A percentile compares a stretch with the other conserved stretches of the same genome.
Conservation (phyloP, 2,888 invertebrate genomes). For the Pseudolycoriella hygida region DNA sequence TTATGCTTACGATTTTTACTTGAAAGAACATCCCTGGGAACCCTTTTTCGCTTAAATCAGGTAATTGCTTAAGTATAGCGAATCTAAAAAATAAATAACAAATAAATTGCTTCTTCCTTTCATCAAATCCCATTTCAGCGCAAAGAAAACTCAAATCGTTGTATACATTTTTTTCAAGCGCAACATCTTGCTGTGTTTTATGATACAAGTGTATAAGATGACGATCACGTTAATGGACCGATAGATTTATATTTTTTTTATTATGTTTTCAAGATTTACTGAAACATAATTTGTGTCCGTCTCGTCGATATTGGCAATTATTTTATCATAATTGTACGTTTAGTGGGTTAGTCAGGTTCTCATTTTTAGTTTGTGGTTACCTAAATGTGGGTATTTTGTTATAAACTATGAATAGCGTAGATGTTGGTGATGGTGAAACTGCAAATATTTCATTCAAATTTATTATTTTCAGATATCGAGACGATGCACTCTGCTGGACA, state of each 20-base stretch:
- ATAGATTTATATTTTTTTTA: no score
- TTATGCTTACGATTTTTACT: no score
- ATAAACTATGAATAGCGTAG: no score
- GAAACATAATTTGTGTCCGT: background rate
- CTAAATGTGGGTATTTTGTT: no score
- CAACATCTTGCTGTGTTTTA: no score
- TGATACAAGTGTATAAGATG: no score
- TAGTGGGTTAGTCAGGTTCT: background rate
- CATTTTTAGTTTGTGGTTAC: no score
- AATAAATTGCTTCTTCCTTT: slow-evolving; percentile 1
- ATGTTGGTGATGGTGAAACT: no score
- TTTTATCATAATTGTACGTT: background rate
- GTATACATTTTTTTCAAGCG: no score
- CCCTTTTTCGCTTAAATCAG: background rate
- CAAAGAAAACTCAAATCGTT: no score
- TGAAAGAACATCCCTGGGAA: background rate
- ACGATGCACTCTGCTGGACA: slow-evolving; percentile 76
- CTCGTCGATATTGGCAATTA: background rate
- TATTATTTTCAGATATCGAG: slow-evolving; percentile 59
- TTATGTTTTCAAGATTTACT: no score
- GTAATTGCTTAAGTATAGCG: background rate
- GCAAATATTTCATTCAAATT: slow-evolving; percentile 5
- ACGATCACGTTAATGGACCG: no score
- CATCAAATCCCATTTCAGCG: background rate
- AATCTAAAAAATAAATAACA: background rate